Base-by-base conservation (phyloP, 2,797 vertebrate species). In the Hydrocynus forskahlii region DNA sequence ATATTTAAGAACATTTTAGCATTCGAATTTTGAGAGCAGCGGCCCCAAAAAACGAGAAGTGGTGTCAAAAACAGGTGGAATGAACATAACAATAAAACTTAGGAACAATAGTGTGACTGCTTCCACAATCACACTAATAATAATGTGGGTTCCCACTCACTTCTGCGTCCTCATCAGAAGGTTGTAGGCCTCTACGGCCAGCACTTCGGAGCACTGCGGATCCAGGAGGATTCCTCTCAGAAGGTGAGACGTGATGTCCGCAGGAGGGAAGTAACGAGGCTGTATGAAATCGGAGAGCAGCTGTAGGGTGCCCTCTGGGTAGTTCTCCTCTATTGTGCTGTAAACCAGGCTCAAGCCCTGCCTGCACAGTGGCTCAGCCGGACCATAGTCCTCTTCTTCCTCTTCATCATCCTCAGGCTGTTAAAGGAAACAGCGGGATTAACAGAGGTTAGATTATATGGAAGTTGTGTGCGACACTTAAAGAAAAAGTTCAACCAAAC, bases 81-180 rank as follows among this genome's bases (percentile, higher is more conserved):
- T 29, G 3, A 29, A 29, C 29, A 29, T 1, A 29, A 29, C 29
- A 29, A 29, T 29, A 29, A 29, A 29, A 29, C 29, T 29, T 29
- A 29, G 3, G 29, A 29, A 29, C 29, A 29, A 29, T 29, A 29
- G 3, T 29, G 29, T 29, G 29, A 29, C 29, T 29, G 29, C 29
- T 29, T 29, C 29, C 29, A 29, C 29, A 29, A 29, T 21, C 19
- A 9, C 7, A 23, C 21, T 13, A 13, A 57, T 8, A 57, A 57
- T 14, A 67, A 67, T 19, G 21, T 55, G 62, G 7, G 54, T 8
- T n/a, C 2, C 12, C 13, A 89, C 94, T 23, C 91, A 99, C 98
- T 95, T 95, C 87, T 99, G 98, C 75, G 96, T 96, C 89, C 95
- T 98, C 94, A 98, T 95, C 66, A 99, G 91, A 69, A 97, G 91